Evolutionary conservation across 2,888 invertebrate species (phyloP).

Genomic region (Charanyca ferruginea): DNA sequence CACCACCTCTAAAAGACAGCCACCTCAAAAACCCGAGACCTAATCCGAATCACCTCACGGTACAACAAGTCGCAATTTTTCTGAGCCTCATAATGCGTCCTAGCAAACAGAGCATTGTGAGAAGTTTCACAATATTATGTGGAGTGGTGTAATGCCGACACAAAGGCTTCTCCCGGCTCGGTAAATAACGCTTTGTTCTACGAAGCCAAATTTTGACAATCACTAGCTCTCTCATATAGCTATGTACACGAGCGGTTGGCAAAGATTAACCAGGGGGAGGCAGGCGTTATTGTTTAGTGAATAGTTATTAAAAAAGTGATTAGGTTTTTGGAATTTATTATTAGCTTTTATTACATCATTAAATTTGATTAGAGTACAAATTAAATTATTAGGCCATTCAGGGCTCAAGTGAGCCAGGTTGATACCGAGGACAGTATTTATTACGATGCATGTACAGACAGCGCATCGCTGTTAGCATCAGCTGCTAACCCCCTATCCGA

Average conservation of each 20-base stretch:
- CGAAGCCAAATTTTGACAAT: conserved; percentile 92
- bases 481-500: no score
- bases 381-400: no score
- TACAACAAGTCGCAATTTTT: conserved; percentile 79
- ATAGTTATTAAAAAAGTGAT: neutral
- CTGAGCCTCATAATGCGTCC: conserved; percentile 80
- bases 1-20: conserved; percentile 7
- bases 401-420: no score
- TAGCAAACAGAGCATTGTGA: conserved; percentile 87
- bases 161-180: conserved; percentile 87
- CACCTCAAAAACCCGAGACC: conserved; percentile 56
- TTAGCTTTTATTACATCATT: no score
- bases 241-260: conserved; percentile 75
- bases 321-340: neutral
- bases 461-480: no score
- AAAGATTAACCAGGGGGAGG: conserved; percentile 73
- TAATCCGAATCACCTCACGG: conserved; percentile 76
- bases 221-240: conserved; percentile 88
- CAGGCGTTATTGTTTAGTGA: neutral
- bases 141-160: conserved; percentile 90
- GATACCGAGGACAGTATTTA: no score
- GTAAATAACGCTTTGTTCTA: conserved; percentile 91
- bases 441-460: no score
- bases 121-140: conserved; percentile 91
- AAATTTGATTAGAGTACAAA: neutral